Base-by-base conservation (phyloP, 2,113 vertebrate genomes). In the Zosterops lateralis region DNA sequence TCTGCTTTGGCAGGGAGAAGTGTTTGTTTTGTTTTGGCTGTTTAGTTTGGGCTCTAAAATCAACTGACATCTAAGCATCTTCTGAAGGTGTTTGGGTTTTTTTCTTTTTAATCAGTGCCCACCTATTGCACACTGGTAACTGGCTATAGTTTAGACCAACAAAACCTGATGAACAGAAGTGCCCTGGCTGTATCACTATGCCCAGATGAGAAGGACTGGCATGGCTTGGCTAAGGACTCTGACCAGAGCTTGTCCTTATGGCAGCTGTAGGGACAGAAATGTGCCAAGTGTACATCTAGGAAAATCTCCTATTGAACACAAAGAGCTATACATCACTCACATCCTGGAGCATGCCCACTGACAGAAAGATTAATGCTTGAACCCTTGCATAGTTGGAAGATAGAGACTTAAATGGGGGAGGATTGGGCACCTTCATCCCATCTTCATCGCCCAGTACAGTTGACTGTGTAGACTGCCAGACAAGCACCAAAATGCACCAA, bases 401-500 rank as follows among this genome's bases (percentile, higher is more conserved):
- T 38, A 4, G 88, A 80, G 44, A 74, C 10, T 29, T 51, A 60
- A 89, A 12, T 5, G 17, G 0, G 13, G 15, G 36, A 36, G 40
- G 62, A 51, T 10, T 58, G 28, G 15, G n/a, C 85, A 28, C 21
- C 58, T 71, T 29, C 85, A 70, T 87, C 17, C 6, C 34, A 21
- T 79, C 61, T 73, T 50, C 81, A 5, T 32, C 76, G 68, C 48
- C 73, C 64, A 74, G 11, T 48, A 64, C 22, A 47, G 45, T 56
- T 91, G 89, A 82, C 87, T 70, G 66, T 38, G 36, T 74, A 92
- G 84, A 26, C 62, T 89, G 89, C 81, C 64, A 91, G 74, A 29
- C 29, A 70, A 67, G 60, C 51, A 92, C 95, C 84, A 87, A 94
- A 90, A 94, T 57, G 22, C 36, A 77, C 87, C 68, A 24, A 40